Conservation (phyloP, 2,113 vertebrate genomes). For the Pseudopipra pipra region DNA sequence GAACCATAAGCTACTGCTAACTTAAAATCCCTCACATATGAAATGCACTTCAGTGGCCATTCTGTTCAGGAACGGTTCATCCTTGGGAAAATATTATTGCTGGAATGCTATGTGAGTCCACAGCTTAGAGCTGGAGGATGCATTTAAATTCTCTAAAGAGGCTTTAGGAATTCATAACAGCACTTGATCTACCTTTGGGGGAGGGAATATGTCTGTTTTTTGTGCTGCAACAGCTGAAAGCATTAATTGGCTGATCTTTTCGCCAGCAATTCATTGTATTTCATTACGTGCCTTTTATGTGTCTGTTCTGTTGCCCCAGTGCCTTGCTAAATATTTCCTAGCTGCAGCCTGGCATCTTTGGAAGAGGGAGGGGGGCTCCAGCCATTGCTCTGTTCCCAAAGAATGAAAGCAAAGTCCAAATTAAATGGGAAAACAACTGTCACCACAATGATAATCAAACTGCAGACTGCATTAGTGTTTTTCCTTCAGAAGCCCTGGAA, state of each 20-base stretch:
- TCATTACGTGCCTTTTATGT: background rate
- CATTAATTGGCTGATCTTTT: constrained; percentile 26
- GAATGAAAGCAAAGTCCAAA: constrained; percentile 3
- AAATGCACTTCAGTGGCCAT: constrained; percentile 14
- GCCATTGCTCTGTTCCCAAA: background rate
- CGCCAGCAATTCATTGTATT: background rate
- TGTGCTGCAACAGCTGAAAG: constrained; percentile 5
- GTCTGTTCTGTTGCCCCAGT: background rate
- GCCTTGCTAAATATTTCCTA: constrained; percentile 1
- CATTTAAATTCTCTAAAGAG: constrained; percentile 44
- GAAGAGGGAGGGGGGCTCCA: background rate
- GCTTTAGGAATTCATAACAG: constrained; percentile 38
- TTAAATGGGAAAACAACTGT: background rate
- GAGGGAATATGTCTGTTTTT: background rate
- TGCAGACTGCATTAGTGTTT: background rate
- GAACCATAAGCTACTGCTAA: background rate
- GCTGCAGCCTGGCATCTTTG: background rate
- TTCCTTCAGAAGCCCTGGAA: background rate
- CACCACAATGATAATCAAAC: background rate
- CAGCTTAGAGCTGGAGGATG: background rate
- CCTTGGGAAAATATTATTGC: constrained; percentile 52
- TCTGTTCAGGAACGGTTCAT: constrained; percentile 35
- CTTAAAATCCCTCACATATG: background rate
- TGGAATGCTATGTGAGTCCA: background rate
- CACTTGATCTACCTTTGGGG: constrained; percentile 12